A percentile compares a stretch with the other conserved stretches of the same genome.
phyloP scores from a whole-genome alignment of 2,888 invertebrate genomes.

The Zygaena filipendulae region DNA sequence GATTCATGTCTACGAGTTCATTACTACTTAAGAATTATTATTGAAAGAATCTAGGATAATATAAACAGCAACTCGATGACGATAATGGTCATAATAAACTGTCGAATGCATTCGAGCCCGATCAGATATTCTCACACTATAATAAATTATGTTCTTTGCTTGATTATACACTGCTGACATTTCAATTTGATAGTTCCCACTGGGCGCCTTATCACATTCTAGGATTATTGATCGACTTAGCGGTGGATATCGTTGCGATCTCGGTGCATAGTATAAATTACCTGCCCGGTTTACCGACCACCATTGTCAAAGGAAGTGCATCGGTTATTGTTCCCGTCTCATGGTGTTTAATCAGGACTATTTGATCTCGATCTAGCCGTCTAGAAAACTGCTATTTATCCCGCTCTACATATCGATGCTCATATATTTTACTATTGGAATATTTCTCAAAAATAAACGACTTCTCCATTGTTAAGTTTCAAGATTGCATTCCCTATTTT shows the following conservation, averaged over 20 bases:
- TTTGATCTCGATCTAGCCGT: conserved; percentile 34
- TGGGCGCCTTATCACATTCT: conserved; percentile 45
- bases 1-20: no score
- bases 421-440: conserved; percentile 48
- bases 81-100: no score
- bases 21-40: no score
- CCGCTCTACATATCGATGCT: conserved; percentile 38
- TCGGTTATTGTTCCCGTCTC: conserved; percentile 60
- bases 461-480: conserved; percentile 18
- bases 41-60: no score
- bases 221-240: conserved; percentile 56
- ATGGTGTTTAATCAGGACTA: conserved; percentile 43
- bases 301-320: conserved; percentile 62
- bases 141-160: no score
- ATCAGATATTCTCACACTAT: no score
- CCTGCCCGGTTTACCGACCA: conserved; percentile 25
- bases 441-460: conserved; percentile 37
- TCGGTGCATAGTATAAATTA: conserved; percentile 45
- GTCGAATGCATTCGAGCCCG: no score
- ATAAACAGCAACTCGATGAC: no score
- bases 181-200: conserved; percentile 49
- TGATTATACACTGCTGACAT: conserved; percentile 46
- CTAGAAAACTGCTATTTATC: conserved; percentile 44
- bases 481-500: conserved; percentile 19
- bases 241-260: conserved; percentile 47